Conservation (phyloP, 2,888 invertebrate genomes). For the Lasius platythorax region DNA sequence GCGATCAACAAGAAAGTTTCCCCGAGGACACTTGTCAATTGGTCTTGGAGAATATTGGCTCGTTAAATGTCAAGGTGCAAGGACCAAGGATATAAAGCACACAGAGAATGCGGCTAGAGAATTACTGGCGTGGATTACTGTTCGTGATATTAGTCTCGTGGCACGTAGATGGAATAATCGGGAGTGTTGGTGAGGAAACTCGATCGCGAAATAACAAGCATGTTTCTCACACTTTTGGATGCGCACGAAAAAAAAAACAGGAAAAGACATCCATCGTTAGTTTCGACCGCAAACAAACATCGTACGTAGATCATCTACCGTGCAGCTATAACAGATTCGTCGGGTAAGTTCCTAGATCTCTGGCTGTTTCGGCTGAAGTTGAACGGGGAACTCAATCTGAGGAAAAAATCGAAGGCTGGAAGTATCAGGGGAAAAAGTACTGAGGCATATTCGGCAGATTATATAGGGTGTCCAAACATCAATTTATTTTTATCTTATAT, state of each 20-base stretch:
- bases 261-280: constrained; percentile 33
- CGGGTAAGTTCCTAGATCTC: not conserved
- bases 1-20: not conserved
- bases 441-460: constrained; percentile 52
- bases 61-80: not conserved
- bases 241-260: constrained; percentile 22
- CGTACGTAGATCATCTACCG: constrained; percentile 31
- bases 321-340: constrained; percentile 28
- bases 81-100: constrained; percentile 56
- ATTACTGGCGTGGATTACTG: constrained; percentile 20
- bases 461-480: constrained; percentile 73
- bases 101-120: constrained; percentile 43
- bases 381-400: not conserved
- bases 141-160: constrained; percentile 40
- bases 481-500: constrained; percentile 75
- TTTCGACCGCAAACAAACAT: constrained; percentile 37
- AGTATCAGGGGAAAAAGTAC: not conserved
- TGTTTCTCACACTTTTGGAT: constrained; percentile 14
- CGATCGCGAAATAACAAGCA: not conserved
- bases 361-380: not conserved
- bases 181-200: not conserved
- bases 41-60: constrained; percentile 3
- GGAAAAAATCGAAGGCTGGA: not conserved
- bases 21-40: constrained; percentile 13
- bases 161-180: constrained; percentile 7